Evolutionary conservation across 2,113 vertebrate species (phyloP), one percentile per base, ranked within the genome.

Genomic region (Lasiurus cinereus): DNA sequence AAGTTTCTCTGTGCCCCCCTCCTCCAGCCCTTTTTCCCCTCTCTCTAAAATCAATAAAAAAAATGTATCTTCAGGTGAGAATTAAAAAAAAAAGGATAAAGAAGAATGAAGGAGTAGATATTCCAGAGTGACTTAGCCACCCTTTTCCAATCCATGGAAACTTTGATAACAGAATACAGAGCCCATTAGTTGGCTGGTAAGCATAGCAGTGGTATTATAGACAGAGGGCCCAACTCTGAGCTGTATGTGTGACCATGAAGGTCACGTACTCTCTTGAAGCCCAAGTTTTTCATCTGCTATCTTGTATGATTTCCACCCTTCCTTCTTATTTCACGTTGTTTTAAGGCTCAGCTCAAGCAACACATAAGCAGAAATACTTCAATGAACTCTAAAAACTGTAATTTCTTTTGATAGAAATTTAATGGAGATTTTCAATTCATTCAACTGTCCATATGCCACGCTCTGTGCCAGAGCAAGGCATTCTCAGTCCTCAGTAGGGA

Each of bases 381-480:
- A 16, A 24, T 56, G 29, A 87, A 59, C 39, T 29, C 29, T 67
- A 33, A 36, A 93, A 86, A 83, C 80, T 39, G 21, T 21, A 15
- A 27, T 94, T 95, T 67, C 9, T 92, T 95, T 67, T 16, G n/a
- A 43, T 48, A 76, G 21, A 86, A 84, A 83, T 64, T 54, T 33
- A 46, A 24, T 66, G 36, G 19, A 24, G 1, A 66, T 80, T 87
- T 80, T 56, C 56, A 54, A 2, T 70, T 79, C 59, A 83, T n/a
- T 86, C 80, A 67, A 13, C 33, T 33, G 5, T 66, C 66, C 21
- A 52, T 31, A 15, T 59, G 18, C 36, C n/a, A 27, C n/a, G 24
- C 16, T 66, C 73, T 87, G 4, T 59, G 8, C 6, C 43, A 79
- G 33, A 67, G 64, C 18, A 46, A 64, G 33, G 48, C 18, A 90